phyloP scores from a whole-genome alignment of 2,888 invertebrate genomes.

The Nematopogon swammerdamellus region DNA sequence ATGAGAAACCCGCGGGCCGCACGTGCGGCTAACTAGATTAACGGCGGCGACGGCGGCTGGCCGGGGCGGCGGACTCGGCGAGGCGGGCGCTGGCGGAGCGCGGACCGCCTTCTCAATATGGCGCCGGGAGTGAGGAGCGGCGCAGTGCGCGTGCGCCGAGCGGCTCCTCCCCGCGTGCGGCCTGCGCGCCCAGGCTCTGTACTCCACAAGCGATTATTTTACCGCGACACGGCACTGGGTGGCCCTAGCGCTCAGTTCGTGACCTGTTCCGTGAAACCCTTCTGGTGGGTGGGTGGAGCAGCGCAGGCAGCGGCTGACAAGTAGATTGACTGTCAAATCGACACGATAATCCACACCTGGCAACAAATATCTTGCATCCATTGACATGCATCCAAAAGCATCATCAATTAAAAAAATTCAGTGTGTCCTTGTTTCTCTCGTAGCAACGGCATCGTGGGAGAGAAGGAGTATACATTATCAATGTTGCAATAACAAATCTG shows the following conservation, averaged over 20 bases:
- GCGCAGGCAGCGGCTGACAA: background rate
- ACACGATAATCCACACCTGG: too few relatives aligned
- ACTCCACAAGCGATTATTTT: background rate
- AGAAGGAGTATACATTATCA: too few relatives aligned
- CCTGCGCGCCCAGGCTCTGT: background rate
- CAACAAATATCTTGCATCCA: too few relatives aligned
- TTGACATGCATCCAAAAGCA: too few relatives aligned
- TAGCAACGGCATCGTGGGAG: too few relatives aligned
- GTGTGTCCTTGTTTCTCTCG: too few relatives aligned
- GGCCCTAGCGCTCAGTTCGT: background rate
- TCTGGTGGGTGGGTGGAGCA: background rate
- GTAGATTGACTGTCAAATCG: background rate
- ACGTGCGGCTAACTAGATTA: background rate
- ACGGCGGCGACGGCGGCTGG: constrained; percentile 36
- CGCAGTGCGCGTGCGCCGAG: constrained; percentile 56
- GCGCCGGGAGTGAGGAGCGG: constrained; percentile 63
- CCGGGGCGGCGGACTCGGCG: constrained; percentile 51
- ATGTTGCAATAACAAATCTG: too few relatives aligned
- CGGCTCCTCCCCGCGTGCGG: constrained; percentile 10
- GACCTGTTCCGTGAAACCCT: background rate
- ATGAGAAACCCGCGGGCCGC: background rate
- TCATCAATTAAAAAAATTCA: too few relatives aligned
- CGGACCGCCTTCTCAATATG: constrained; percentile 61
- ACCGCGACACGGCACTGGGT: background rate
- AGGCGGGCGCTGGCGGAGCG: constrained; percentile 57